Evolutionary conservation across 2,888 invertebrate species (phyloP).

Genomic region (Coleophora flavipennella): DNA sequence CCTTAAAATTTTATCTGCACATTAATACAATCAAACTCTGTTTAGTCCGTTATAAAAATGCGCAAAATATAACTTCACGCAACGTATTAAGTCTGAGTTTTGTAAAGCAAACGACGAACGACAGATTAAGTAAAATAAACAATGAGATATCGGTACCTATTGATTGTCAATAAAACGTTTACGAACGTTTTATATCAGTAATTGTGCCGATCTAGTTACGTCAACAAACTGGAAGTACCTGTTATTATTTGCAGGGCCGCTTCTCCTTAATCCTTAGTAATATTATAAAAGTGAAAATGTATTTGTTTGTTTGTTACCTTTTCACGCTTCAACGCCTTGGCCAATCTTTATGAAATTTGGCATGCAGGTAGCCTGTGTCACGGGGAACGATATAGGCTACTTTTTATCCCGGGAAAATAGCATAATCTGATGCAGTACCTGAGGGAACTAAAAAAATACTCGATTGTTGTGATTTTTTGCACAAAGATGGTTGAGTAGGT

Average conservation of each 20-base stretch:
- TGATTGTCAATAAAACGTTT: slow-evolving; percentile 45
- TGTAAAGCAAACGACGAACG: slow-evolving; percentile 13
- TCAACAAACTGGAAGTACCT: slow-evolving; percentile 1
- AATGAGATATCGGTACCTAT: slow-evolving; percentile 35
- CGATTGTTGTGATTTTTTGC: too few relatives aligned
- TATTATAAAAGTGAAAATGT: too few relatives aligned
- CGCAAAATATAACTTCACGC: slow-evolving; percentile 21
- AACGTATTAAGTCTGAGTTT: slow-evolving; percentile 23
- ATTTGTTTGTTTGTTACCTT: too few relatives aligned
- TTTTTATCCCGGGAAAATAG: too few relatives aligned
- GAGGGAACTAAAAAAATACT: too few relatives aligned
- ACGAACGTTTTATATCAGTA: slow-evolving; percentile 33
- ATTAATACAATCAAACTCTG: slow-evolving; percentile 37
- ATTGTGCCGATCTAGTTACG: slow-evolving; percentile 26
- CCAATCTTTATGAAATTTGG: too few relatives aligned
- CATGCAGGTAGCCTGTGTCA: too few relatives aligned
- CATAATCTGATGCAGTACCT: too few relatives aligned
- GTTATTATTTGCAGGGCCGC: not conserved
- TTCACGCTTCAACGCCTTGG: too few relatives aligned
- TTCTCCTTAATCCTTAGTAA: not conserved
- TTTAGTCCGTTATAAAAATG: slow-evolving; percentile 6
- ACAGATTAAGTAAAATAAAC: slow-evolving; percentile 42
- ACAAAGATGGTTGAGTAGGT: too few relatives aligned
- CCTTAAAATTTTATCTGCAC: slow-evolving; percentile 38
- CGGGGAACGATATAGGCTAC: too few relatives aligned